Percentiles rank a stretch among this genome's conserved stretches.
These are phyloP conservation scores for Stichodactyla helianthus DNA, from an alignment of 64 coral and sea anemone species.

Conservation along the genomic window DNA sequence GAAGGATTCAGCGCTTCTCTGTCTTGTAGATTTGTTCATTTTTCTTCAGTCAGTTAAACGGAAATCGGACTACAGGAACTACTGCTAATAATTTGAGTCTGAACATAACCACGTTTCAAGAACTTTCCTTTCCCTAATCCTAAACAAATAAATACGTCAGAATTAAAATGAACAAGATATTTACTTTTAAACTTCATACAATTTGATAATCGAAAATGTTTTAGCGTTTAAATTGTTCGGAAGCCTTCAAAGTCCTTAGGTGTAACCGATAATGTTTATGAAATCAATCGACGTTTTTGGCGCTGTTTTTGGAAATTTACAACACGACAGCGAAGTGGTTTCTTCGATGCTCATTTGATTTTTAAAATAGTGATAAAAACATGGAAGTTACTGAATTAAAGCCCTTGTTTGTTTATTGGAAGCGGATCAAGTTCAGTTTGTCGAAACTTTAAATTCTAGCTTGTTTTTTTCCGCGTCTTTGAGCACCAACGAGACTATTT, in stretches of 20 bases:
- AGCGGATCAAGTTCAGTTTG: neutral
- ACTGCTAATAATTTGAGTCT: neutral
- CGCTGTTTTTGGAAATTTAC: neutral
- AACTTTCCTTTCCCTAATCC: neutral
- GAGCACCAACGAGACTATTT: neutral
- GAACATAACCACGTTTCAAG: neutral
- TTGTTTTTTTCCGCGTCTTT: neutral
- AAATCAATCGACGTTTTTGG: neutral
- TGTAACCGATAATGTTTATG: neutral
- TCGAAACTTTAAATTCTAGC: neutral
- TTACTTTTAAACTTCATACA: neutral
- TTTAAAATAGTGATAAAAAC: neutral
- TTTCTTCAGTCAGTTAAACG: neutral
- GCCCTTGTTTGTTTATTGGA: neutral
- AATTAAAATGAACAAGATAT: neutral
- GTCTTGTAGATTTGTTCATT: neutral
- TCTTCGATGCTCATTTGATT: neutral
- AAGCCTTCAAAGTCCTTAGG: neutral
- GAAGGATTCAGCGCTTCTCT: neutral
- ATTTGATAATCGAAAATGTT: neutral
- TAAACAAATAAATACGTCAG: neutral
- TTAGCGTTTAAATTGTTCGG: neutral
- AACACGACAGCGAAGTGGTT: neutral
- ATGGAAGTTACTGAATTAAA: neutral
- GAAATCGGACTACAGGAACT: neutral